Percentiles rank a stretch among this genome's conserved stretches.
Conservation (phyloP, 2,888 invertebrate genomes). For the Himalopsyche kuldschensis region DNA sequence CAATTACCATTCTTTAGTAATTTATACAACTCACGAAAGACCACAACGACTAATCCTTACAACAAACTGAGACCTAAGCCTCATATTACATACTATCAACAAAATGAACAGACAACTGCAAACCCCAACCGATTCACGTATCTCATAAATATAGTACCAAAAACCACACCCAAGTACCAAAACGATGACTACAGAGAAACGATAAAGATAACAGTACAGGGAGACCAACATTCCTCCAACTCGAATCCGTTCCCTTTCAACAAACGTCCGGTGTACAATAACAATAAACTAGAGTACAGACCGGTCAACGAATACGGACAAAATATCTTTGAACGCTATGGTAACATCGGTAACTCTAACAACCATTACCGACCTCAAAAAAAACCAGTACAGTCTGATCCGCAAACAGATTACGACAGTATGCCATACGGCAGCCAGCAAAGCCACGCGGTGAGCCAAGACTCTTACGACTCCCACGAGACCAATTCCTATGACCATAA, state of each 20-base stretch:
- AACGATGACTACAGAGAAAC: conserved; percentile 45
- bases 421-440: background rate
- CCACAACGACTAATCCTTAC: conserved; percentile 23
- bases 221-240: conserved; percentile 17
- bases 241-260: conserved; percentile 31
- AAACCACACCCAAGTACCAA: conserved; percentile 55
- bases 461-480: conserved; percentile 1
- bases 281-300: conserved; percentile 37
- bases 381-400: background rate
- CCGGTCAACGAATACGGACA: conserved; percentile 26
- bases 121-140: conserved; percentile 58
- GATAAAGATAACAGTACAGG: conserved; percentile 45
- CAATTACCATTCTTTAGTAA: conserved; percentile 30
- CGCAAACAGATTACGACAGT: background rate
- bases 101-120: conserved; percentile 45
- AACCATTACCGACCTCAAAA: conserved; percentile 1
- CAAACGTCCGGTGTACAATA: conserved; percentile 30
- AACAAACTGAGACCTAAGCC: conserved; percentile 21
- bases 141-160: conserved; percentile 58
- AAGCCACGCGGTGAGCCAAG: background rate
- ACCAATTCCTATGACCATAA: background rate
- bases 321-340: conserved; percentile 45
- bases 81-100: conserved; percentile 21
- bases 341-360: conserved; percentile 45
- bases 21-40: conserved; percentile 16